Conservation (phyloP, 2,888 invertebrate species). For the Synergus umbraculus region DNA sequence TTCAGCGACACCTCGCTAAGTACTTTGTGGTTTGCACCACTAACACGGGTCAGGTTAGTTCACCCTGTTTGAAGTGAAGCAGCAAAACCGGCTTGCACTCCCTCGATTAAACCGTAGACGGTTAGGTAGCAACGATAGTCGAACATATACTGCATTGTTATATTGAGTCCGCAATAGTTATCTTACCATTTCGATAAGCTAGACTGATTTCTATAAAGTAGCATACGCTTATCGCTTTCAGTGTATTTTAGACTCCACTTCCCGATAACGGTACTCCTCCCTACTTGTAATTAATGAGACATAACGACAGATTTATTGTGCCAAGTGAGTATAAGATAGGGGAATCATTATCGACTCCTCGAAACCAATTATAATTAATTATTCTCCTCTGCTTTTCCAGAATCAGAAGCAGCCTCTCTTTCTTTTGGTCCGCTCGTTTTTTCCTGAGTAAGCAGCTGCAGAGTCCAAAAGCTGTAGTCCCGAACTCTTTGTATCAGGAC, state of each 20-base stretch:
- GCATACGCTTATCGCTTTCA: constrained; percentile 19
- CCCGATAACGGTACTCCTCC: constrained; percentile 32
- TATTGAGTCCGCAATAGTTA: background rate
- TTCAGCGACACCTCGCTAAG: constrained; percentile 47
- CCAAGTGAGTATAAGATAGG: background rate
- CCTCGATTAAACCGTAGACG: background rate
- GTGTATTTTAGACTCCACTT: constrained; percentile 7
- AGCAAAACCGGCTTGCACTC: constrained; percentile 53
- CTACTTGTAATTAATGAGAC: constrained; percentile 18
- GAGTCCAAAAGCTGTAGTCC: background rate
- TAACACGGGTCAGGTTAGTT: constrained; percentile 45
- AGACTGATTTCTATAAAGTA: constrained; percentile 22
- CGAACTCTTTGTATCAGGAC: constrained; percentile 29
- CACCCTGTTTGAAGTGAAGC: constrained; percentile 47
- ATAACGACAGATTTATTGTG: constrained; percentile 20
- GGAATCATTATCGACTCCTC: background rate
- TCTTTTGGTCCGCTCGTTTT: constrained; percentile 1
- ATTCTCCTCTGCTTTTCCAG: background rate
- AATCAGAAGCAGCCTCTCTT: background rate
- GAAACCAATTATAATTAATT: background rate
- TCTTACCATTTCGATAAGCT: constrained; percentile 23
- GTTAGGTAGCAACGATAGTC: background rate
- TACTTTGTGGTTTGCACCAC: constrained; percentile 44
- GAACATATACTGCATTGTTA: constrained; percentile 12
- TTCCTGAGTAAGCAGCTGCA: constrained; percentile 32